phyloP scores from a whole-genome alignment of 2,888 invertebrate species.

The Agelastica alni region DNA sequence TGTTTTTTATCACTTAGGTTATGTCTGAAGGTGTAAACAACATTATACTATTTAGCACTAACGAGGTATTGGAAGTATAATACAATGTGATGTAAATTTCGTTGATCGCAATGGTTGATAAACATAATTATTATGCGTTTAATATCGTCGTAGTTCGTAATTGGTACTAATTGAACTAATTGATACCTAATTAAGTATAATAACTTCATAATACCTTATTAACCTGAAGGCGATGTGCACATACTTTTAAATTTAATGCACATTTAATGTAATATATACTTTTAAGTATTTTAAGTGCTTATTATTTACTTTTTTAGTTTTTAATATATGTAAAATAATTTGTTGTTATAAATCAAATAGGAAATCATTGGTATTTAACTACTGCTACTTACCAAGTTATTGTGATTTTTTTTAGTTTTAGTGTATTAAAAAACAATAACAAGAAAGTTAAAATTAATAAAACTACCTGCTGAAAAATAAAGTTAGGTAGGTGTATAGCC shows the following conservation, averaged over 20 bases:
- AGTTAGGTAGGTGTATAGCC: too few relatives aligned
- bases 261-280: conserved; percentile 10
- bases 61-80: conserved; percentile 27
- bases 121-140: conserved; percentile 27
- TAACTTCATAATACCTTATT: conserved; percentile 22
- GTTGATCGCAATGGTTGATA: conserved; percentile 29
- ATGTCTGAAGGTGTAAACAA: conserved; percentile 31
- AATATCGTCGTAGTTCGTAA: conserved; percentile 21
- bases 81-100: conserved; percentile 29
- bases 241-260: conserved; percentile 9
- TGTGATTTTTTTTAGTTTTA: too few relatives aligned
- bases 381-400: too few relatives aligned
- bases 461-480: too few relatives aligned
- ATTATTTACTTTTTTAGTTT: neutral
- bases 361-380: too few relatives aligned
- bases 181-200: conserved; percentile 24
- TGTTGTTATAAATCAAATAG: too few relatives aligned
- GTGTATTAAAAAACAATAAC: too few relatives aligned
- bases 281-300: conserved; percentile 6
- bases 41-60: conserved; percentile 23
- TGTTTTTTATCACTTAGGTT: conserved; percentile 30
- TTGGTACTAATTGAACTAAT: conserved; percentile 28
- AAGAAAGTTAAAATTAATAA: too few relatives aligned
- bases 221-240: conserved; percentile 9
- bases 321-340: too few relatives aligned